phyloP scores from a whole-genome alignment of 2,113 vertebrate genomes.

The Dunckerocampus dactyliophorus region DNA sequence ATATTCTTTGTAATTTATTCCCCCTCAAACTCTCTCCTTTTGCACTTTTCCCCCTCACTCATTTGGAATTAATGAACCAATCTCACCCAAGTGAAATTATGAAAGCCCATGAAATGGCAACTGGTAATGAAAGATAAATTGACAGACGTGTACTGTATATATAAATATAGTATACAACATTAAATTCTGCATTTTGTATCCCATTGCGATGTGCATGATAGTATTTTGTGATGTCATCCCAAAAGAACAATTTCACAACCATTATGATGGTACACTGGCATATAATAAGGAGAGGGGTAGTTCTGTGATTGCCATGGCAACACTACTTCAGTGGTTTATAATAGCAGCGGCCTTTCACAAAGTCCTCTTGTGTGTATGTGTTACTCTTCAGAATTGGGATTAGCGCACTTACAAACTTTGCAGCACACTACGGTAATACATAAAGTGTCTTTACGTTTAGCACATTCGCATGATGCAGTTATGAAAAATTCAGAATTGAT shows the following conservation, averaged over 20 bases:
- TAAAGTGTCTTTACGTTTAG: too few species aligned
- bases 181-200: neutral
- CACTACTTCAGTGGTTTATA: constrained; percentile 2
- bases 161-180: neutral
- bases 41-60: neutral
- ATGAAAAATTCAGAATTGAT: too few species aligned
- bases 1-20: neutral
- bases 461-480: too few species aligned
- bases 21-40: neutral
- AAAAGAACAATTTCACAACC: neutral
- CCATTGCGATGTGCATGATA: neutral
- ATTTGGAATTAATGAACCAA: neutral
- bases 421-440: too few species aligned
- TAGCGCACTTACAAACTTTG: neutral
- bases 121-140: neutral
- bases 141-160: neutral
- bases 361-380: neutral
- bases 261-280: neutral
- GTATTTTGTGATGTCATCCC: neutral
- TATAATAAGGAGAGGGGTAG: neutral
- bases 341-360: neutral
- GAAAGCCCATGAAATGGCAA: neutral
- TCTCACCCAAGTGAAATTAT: neutral
- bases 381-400: neutral
- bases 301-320: constrained; percentile 7